phyloP scores from a whole-genome alignment of 2,797 vertebrate species.

The Malacoraja senta region DNA sequence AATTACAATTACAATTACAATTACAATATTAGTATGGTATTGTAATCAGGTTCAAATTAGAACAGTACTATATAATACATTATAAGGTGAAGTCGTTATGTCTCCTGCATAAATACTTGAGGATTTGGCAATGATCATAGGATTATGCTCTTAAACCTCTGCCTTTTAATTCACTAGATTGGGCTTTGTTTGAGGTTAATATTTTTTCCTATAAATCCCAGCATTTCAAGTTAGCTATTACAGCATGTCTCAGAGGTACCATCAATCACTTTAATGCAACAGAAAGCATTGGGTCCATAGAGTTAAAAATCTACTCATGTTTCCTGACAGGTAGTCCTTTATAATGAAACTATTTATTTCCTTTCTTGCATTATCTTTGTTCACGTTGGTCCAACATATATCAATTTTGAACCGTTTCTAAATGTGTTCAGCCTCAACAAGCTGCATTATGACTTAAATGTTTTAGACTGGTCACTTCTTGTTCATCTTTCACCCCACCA shows the following conservation, averaged over 20 bases:
- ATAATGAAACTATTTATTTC: not conserved
- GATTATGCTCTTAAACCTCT: not conserved
- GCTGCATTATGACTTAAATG: not conserved
- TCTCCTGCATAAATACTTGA: not conserved
- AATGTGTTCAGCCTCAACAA: not conserved
- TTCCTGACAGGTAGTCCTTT: constrained; percentile 18
- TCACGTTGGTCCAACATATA: not conserved
- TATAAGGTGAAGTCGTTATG: not conserved
- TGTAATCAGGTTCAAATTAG: not conserved
- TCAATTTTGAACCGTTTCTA: not conserved
- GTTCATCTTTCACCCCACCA: not conserved
- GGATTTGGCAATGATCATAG: not conserved
- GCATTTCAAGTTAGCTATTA: not conserved
- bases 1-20: too few species aligned
- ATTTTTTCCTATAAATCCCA: not conserved
- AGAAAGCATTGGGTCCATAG: not conserved
- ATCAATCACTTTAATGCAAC: constrained; percentile 3
- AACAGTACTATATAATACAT: not conserved
- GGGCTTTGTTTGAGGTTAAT: constrained; percentile 22
- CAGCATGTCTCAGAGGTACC: not conserved
- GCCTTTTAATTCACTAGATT: not conserved
- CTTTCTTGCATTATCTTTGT: not conserved
- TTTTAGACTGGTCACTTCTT: not conserved
- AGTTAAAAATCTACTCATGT: constrained; percentile 4
- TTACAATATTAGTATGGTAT: not conserved